Percentiles rank a stretch among this genome's conserved stretches.
These are phyloP conservation scores for Gastracanthus pulcherrimus DNA, from an alignment of 2,888 invertebrate species.

Conservation along the genomic window DNA sequence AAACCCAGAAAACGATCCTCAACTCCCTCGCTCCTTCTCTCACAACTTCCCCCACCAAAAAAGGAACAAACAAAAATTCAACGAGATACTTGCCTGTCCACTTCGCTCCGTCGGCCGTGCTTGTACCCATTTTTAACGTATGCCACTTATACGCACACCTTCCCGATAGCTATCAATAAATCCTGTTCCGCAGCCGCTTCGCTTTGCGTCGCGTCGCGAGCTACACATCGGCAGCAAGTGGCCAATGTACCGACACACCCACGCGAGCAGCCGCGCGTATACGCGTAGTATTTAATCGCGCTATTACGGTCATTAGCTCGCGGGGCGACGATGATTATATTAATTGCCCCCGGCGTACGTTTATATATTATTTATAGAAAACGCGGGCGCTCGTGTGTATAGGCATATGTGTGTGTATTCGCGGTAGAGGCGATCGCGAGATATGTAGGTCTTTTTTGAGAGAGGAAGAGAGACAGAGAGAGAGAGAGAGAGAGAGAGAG, in stretches of 20 bases:
- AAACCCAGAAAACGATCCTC: no score
- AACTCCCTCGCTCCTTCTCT: background rate
- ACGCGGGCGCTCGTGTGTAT: no score
- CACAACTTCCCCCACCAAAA: background rate
- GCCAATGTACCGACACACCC: conserved; percentile 45
- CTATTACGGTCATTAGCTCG: conserved; percentile 51
- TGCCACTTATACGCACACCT: background rate
- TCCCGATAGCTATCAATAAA: conserved; percentile 46
- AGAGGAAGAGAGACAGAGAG: no score
- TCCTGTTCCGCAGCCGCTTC: background rate
- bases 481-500: no score
- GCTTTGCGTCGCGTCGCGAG: no score
- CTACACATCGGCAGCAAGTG: no score
- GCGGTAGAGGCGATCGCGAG: no score
- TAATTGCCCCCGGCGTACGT: conserved; percentile 20
- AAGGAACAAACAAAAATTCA: background rate
- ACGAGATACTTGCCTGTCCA: background rate
- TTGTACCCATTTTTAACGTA: background rate
- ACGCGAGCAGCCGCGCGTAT: conserved; percentile 12
- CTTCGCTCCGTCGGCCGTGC: background rate
- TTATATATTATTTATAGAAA: conserved; percentile 15
- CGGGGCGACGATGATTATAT: conserved; percentile 54
- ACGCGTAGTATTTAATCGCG: conserved; percentile 47
- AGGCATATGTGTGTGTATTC: no score
- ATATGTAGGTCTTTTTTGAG: no score